Percentiles rank a stretch among this genome's conserved stretches.
Conservation (phyloP, 2,888 invertebrate genomes). For the Hylaea fasciaria region DNA sequence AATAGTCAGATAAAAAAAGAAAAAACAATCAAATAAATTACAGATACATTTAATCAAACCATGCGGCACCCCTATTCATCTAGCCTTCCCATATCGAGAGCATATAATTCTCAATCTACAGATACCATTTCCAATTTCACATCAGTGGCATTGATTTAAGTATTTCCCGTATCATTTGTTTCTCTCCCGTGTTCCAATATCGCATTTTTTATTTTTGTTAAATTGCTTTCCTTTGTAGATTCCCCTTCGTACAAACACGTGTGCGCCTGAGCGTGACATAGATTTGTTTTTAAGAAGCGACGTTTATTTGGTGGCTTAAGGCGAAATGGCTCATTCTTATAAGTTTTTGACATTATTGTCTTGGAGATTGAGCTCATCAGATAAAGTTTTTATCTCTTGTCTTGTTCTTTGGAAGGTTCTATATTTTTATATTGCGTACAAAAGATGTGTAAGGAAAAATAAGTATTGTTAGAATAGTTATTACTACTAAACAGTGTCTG, state of each 20-base stretch:
- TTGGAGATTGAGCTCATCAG: conserved; percentile 37
- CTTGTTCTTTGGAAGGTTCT: neutral
- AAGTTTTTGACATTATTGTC: conserved; percentile 38
- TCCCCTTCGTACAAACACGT: conserved; percentile 73
- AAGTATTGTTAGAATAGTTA: too few relatives aligned
- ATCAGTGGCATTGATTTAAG: conserved; percentile 81
- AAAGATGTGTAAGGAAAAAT: too few relatives aligned
- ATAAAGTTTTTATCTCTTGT: conserved; percentile 14
- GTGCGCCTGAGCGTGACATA: conserved; percentile 64
- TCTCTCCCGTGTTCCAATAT: conserved; percentile 70
- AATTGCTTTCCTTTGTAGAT: conserved; percentile 82
- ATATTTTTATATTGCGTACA: neutral
- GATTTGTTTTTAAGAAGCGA: conserved; percentile 81
- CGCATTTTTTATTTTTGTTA: conserved; percentile 80
- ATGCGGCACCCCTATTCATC: conserved; percentile 14
- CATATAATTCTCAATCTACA: conserved; percentile 55
- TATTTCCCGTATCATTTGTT: conserved; percentile 83
- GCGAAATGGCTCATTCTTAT: conserved; percentile 70
- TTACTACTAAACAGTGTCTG: too few relatives aligned
- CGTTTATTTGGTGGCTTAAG: conserved; percentile 79
- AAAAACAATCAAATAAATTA: neutral
- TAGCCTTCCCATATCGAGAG: conserved; percentile 40
- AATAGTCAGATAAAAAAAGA: neutral
- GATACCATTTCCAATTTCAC: conserved; percentile 69
- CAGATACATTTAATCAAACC: too few relatives aligned